Conservation (phyloP, 2,113 vertebrate species). For the Stegastes partitus region DNA sequence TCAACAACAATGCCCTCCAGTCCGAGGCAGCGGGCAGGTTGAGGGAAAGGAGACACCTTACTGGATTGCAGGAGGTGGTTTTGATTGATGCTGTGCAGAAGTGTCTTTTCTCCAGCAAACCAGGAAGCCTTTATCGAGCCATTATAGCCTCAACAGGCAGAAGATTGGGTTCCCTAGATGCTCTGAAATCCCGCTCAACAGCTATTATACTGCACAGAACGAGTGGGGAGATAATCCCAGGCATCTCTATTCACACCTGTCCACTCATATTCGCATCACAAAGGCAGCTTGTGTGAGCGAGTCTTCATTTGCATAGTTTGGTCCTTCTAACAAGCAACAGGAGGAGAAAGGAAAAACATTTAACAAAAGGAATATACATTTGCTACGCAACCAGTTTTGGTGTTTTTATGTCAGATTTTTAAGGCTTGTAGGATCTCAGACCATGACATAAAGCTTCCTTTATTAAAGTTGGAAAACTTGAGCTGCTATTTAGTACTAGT, state of each 20-base stretch:
- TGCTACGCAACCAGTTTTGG: neutral
- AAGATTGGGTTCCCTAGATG: constrained; percentile 69
- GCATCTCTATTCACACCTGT: constrained; percentile 77
- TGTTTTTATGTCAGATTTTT: neutral
- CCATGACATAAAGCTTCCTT: neutral
- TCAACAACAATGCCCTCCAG: constrained; percentile 45
- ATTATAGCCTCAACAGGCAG: constrained; percentile 52
- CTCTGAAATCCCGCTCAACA: constrained; percentile 57
- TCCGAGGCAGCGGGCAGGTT: constrained; percentile 8
- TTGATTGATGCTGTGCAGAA: constrained; percentile 57
- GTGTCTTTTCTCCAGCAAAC: constrained; percentile 48
- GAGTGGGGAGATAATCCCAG: constrained; percentile 62
- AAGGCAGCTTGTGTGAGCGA: constrained; percentile 54
- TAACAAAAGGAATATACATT: constrained; percentile 11
- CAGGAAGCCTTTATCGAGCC: constrained; percentile 67
- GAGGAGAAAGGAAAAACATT: constrained; percentile 30
- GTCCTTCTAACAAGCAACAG: constrained; percentile 14
- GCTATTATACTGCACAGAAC: constrained; percentile 67
- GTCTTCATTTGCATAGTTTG: constrained; percentile 53
- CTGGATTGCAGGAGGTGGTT: constrained; percentile 34
- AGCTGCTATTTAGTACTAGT: neutral
- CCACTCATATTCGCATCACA: constrained; percentile 69
- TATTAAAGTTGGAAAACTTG: neutral
- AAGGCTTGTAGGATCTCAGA: neutral
- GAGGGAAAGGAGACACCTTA: constrained; percentile 69